Conservation (phyloP, 1,140 invertebrate species). For the Macrostomum lignano region DNA sequence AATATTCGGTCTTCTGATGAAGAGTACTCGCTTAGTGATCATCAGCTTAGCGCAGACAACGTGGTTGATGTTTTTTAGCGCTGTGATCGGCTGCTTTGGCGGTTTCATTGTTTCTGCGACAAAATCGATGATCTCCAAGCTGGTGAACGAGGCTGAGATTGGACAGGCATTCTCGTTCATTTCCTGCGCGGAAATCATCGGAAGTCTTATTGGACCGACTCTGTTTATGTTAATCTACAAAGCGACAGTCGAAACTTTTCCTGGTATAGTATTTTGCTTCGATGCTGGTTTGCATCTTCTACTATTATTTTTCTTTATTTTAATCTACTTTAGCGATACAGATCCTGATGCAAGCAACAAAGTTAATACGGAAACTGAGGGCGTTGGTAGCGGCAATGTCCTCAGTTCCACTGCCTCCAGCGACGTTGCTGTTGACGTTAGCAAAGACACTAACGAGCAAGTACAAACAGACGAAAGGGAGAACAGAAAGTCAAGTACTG, state of each 20-base stretch:
- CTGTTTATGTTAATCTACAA: conserved; percentile 20
- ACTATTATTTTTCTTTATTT: too few relatives aligned
- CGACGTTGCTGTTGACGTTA: too few relatives aligned
- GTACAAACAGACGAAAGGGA: too few relatives aligned
- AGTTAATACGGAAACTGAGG: too few relatives aligned
- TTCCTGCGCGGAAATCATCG: conserved; percentile 15
- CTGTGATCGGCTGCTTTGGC: conserved; percentile 14
- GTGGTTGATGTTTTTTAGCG: conserved; percentile 20
- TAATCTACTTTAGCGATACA: too few relatives aligned
- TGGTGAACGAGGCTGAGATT: conserved; percentile 14
- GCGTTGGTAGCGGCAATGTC: too few relatives aligned
- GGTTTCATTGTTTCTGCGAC: conserved; percentile 16
- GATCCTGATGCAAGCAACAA: too few relatives aligned
- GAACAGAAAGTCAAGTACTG: too few relatives aligned
- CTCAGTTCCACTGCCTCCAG: too few relatives aligned
- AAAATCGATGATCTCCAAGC: conserved; percentile 18
- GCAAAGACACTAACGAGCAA: too few relatives aligned
- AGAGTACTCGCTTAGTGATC: conserved; percentile 13
- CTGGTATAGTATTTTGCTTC: conserved; percentile 15
- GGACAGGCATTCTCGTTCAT: conserved; percentile 19
- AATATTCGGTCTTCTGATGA: conserved; percentile 14
- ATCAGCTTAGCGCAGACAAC: conserved; percentile 14
- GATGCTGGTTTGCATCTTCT: conserved; percentile 11
- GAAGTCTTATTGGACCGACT: conserved; percentile 16
- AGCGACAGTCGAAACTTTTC: conserved; percentile 13